Evolutionary conservation across 2,888 invertebrate species (phyloP), one percentile per base, ranked within the genome.

Genomic region (Pristionchus exspectatus): DNA sequence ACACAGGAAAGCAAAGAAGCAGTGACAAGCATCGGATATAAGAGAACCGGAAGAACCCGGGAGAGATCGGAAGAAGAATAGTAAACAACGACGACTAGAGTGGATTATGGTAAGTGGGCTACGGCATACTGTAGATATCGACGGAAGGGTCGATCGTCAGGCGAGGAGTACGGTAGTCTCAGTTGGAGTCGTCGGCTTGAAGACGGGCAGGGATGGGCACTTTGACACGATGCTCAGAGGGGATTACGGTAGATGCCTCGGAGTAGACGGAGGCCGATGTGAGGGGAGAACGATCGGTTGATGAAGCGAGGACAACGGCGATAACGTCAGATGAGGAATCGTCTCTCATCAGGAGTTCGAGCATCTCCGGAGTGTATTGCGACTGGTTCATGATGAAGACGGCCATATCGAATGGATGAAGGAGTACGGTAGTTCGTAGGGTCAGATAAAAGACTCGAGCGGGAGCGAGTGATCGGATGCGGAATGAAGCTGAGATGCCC

Each of bases 301-400:
- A 81, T 10, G 81, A 44, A 27, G 81, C n/a, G 14, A 44, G 10
- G 1, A 81, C 81, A 2, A 81, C 38, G 1, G 81, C 24, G 50
- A 81, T 81, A n/a, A 81, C 81, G 50, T 81, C 81, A 27, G 81
- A 81, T 5, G 81, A 81, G 27, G 81, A 44, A 12, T 81, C 81
- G 24, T 81, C 81, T 16, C 81, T 44, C 81, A 81, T 81, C 18
- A 81, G 50, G 2, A 81, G 27, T 16, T 81, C 81, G 50, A 81
- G 81, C 81, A 81, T 81, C 81, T 81, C 81, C 9, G 81, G 50
- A 81, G 81, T 54, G 33, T 81, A 81, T 16, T 81, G 81, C 0
- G 81, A 27, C 50, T 81, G 81, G 50, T 81, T 81, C 81, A 81
- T 81, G 81, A 81, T 81, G 81, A 81, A 81, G 81, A 81, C 81